These are phyloP conservation scores for Hesperia comma DNA, from an alignment of 2,888 invertebrate genomes.

Conservation along the genomic window DNA sequence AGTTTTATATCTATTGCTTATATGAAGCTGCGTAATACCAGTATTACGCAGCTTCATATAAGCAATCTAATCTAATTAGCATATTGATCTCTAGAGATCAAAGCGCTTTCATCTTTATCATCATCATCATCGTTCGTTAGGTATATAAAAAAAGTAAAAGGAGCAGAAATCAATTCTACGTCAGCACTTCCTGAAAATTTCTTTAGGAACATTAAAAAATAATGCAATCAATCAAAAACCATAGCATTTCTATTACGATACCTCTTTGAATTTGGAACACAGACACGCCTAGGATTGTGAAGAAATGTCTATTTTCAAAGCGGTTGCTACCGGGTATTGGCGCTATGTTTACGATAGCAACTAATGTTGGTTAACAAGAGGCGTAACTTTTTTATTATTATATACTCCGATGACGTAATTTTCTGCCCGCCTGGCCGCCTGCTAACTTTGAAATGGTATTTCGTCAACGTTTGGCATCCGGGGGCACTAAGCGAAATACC, in stretches of 20 bases:
- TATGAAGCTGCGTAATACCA: neutral
- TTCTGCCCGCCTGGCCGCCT: neutral
- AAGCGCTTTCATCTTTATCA: too few species aligned
- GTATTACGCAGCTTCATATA: too few species aligned
- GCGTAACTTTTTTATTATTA: conserved; percentile 3
- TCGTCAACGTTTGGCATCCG: neutral
- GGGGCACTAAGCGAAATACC: neutral
- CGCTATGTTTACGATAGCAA: neutral
- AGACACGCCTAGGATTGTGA: neutral
- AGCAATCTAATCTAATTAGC: too few species aligned
- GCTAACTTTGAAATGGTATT: neutral
- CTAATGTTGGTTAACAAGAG: neutral
- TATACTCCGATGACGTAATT: neutral
- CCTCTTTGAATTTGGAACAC: neutral
- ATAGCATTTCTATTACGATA: neutral
- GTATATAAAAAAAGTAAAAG: too few species aligned
- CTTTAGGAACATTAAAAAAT: neutral
- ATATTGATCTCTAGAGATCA: too few species aligned
- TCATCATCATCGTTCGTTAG: too few species aligned
- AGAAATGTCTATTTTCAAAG: neutral
- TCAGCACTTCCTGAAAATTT: too few species aligned
- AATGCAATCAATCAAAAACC: neutral
- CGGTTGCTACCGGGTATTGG: neutral
- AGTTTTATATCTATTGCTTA: neutral
- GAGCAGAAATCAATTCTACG: too few species aligned